These are phyloP conservation scores for Panthera tigris DNA, from an alignment of 2,113 vertebrate species.

Conservation along the genomic window DNA sequence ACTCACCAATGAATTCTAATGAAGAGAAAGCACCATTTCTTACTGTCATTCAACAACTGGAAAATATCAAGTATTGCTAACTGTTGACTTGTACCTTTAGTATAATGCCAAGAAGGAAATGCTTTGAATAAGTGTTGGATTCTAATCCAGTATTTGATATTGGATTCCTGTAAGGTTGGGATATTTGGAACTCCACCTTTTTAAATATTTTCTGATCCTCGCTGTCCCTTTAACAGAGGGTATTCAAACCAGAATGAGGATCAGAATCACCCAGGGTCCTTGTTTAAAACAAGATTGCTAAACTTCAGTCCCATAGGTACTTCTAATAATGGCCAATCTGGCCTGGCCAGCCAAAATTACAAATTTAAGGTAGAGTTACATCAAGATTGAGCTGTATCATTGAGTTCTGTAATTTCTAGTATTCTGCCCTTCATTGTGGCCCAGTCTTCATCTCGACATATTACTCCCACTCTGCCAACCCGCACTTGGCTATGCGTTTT, in stretches of 20 bases:
- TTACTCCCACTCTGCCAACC: background rate
- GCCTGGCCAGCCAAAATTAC: background rate
- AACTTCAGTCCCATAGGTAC: background rate
- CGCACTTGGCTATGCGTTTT: background rate
- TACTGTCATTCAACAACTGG: background rate
- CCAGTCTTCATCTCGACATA: background rate
- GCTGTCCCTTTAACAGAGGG: background rate
- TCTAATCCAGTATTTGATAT: background rate
- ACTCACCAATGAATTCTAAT: slow-evolving; percentile 10
- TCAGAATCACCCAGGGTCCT: background rate
- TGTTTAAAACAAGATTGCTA: slow-evolving; percentile 19
- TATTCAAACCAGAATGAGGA: background rate
- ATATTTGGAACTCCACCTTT: background rate
- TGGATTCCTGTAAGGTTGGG: background rate
- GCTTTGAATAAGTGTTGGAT: background rate
- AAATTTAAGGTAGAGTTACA: background rate
- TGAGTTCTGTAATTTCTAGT: background rate
- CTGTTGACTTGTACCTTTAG: background rate
- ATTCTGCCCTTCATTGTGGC: background rate
- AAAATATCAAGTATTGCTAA: slow-evolving; percentile 7
- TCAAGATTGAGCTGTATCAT: background rate
- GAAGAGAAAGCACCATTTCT: slow-evolving; percentile 11
- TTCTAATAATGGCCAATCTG: background rate
- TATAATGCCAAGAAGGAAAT: slow-evolving; percentile 4
- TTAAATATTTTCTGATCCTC: background rate